Evolutionary conservation across 2,797 vertebrate species (phyloP), one percentile per base, ranked within the genome.

Genomic region (Iguana delicatissima): DNA sequence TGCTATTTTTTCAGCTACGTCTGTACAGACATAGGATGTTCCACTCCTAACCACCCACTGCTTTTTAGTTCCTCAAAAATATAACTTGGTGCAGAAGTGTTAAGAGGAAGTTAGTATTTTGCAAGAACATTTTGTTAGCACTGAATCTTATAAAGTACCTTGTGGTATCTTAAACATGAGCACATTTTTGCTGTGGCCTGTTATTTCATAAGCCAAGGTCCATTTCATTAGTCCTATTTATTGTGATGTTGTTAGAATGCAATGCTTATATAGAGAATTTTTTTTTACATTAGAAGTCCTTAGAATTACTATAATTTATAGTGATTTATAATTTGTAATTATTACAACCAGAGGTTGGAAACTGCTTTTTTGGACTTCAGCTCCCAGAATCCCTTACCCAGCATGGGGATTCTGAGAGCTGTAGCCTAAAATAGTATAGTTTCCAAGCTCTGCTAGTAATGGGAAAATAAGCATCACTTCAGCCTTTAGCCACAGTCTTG

Each of bases 41-140:
- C 64, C 50, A 24, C 26, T 46, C 8, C 32, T 22, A 1, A 46
- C 7, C 9, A 29, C 20, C 24, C 12, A 76, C 18, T 46, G 22
- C 46, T 80, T 80, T 20, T 74, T 62, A 74, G 67, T 90, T 90
- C 89, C 84, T 81, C 67, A 72, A 35, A 72, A 80, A 83, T 50
- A 46, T 83, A 20, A 77, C 57, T 32, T 84, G 69, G 42, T 79
- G 42, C n/a, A 67, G 1, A 8, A 52, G 50, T 67, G 20, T 77
- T 38, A 84, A 87, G 85, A 87, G 85, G 89, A 91, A 87, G 80
- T 76, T 1, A 62, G 77, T 50, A 20, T 87, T 87, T 69, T 69
- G 89, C 35, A 87, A 87, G 55, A 77, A 90, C 73, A 67, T 76
- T 76, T 86, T 81, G 35, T 81, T 59, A 38, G 72, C 46, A n/a